Base-by-base conservation (phyloP, 2,888 invertebrate genomes). In the Pyrrhia umbra region DNA sequence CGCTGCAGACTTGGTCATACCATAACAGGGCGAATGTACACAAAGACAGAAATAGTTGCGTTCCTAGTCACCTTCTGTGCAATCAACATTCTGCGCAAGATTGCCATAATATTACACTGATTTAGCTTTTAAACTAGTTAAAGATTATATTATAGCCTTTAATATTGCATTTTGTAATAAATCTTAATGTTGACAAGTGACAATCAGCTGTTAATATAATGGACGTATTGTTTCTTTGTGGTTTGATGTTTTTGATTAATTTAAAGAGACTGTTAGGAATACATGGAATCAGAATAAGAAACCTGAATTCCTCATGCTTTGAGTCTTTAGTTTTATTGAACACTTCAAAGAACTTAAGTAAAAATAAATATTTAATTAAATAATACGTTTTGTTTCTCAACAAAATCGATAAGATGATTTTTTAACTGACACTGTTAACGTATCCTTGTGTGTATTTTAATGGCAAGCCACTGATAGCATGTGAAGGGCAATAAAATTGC, bases 31-130 rank as follows among this genome's bases (percentile, higher is more conserved):
- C 16, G 55, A 42, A 15, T 47, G 13, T 47, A 65, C 56, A 75
- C 75, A 77, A 81, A 75, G 73, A 68, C 73, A 59, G 57, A 71
- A 77, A 77, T 70, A 70, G 55, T 72, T 70, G 25, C 47, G 55
- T 34, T 52, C 60, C 37, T 56, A 64, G 73, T 70, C 63, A 73
- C 73, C 68, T 57, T 60, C 61, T 73, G 55, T 74, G 58, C 77
- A 77, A 77, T 69, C 71, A 58, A 67, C 82, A 81, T 79, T 80
- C 75, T 75, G 55, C 23, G 47, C 62, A 13, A 25, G 75, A 74
- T 64, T 58, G 65, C 75, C 64, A 64, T 66, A 62, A 64, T 42
- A 54, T 45, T 20, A 55, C 40, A 58, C 50, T 40, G 73, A 57
- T 65, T 57, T 51, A 66, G 21, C 37, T 40, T 13, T 43, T 15